Evolutionary conservation across 2,888 invertebrate genomes (phyloP), one percentile per base, ranked within the genome.

Genomic region (Coenonympha arcania): DNA sequence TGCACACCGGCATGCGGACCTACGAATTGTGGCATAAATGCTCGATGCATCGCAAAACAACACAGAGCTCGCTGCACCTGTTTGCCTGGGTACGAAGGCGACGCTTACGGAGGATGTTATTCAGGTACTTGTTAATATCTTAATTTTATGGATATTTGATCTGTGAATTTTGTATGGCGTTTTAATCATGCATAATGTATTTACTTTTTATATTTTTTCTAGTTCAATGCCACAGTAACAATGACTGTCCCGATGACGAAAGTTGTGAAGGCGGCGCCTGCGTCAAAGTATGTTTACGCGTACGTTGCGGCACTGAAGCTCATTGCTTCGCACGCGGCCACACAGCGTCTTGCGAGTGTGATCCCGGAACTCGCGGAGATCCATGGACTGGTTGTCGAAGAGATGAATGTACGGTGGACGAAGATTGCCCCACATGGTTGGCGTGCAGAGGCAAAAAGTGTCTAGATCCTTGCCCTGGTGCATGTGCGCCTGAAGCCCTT

Each of bases 41-140:
- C 95, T 1, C 91, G 91, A 49, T 95, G 95, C 64, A 87, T 92
- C 52, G 92, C 93, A 0, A 91, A 92, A 75, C 84, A 91, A 53
- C 95, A 95, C 65, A 88, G 95, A 63, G 93, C 95, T 6, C 88
- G 92, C 18, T 96, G 96, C 69, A 90, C 92, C 2, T 96, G 96
- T 67, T 87, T 90, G 59, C 92, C 93, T 60, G 93, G 94, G 26
- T 94, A 90, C 66, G 93, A 93, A 57, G 96, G 96, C 67, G 93
- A 95, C 69, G 93, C 94, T 11, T 91, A 93, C 64, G 88, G 89
- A 48, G 89, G 91, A 62, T 95, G 95, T 66, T 90, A 91, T 64
- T 90, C 93, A 69, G 90, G 92, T 92, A 82, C 6, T 26, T 46
- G 6, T 15, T 3, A 16, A 16, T 16, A 15, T n/a, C n/a, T n/a